Evolutionary conservation across 1,140 invertebrate genomes (phyloP).

Genomic region (Battus philenor): DNA sequence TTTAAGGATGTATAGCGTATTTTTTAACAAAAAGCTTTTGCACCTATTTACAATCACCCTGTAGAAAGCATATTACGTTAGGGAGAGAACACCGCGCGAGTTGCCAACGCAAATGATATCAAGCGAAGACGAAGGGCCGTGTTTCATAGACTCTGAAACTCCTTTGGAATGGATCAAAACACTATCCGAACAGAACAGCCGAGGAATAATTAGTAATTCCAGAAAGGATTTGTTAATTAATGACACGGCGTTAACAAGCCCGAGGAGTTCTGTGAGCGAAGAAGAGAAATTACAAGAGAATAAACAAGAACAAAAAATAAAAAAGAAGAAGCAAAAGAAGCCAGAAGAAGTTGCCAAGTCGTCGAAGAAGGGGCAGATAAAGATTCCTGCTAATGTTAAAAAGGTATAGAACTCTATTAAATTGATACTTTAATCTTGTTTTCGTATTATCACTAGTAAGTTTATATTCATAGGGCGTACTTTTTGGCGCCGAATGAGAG

Average conservation of each 20-base stretch:
- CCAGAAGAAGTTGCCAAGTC: constrained; percentile 32
- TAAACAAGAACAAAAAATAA: constrained; percentile 19
- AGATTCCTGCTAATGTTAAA: constrained; percentile 57
- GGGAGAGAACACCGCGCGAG: constrained; percentile 54
- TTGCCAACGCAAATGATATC: constrained; percentile 57
- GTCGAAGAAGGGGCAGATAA: constrained; percentile 32
- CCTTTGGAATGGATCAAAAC: constrained; percentile 59
- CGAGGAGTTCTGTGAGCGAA: constrained; percentile 39
- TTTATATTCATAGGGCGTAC: too few species aligned
- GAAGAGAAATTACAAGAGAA: constrained; percentile 34
- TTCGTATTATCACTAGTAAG: too few species aligned
- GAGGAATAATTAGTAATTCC: constrained; percentile 52
- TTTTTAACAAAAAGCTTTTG: constrained; percentile 2
- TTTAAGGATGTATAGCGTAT: too few species aligned
- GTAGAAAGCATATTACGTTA: too few species aligned
- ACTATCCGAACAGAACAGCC: constrained; percentile 51
- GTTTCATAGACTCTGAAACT: constrained; percentile 63
- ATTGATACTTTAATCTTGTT: too few species aligned
- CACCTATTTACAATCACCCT: too few species aligned
- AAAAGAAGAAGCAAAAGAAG: constrained; percentile 39
- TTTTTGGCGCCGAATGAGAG: too few species aligned
- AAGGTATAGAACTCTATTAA: too few species aligned
- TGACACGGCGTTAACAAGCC: constrained; percentile 30
- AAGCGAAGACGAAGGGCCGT: constrained; percentile 69
- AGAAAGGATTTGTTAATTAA: constrained; percentile 52